Evolutionary conservation across 2,888 invertebrate genomes (phyloP), one percentile per base, ranked within the genome.

Genomic region (Tricholauxania praeusta): DNA sequence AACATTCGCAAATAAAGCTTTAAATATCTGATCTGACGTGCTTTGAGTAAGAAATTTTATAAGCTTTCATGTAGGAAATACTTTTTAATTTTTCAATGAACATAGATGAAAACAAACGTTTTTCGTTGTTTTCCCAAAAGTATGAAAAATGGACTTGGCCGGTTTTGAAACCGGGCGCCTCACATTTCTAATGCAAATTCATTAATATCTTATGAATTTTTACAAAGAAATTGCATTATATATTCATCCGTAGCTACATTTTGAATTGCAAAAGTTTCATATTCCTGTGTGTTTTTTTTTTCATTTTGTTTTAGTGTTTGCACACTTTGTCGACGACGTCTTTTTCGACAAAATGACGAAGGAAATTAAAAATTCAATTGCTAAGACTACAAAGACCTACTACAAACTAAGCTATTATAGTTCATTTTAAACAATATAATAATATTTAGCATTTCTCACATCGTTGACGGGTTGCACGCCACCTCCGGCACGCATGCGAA

Each of bases 381-480:
- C 70, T 70, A 70, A 63, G 52, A 62, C 70, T 70, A 70, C 62
- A 70, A 53, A 70, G 52, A 70, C 19, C 63, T 70, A 70, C 53
- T 70, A 70, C 53, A 70, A 70, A 53, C 70, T 70, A 70, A 49
- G 32, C 66, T 62, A 72, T 64, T 65, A 57, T 57, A 59, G 51
- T 62, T 51, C 55, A 12, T 52, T 79, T 79, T 86, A 87, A 80
- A 87, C 86, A 79, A 86, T 84, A 84, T 84, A 85, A 82, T 87
- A 87, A 87, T 87, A 87, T 87, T 87, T 87, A 79, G 85, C 84
- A 82, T 86, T 87, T 82, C 87, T 83, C 80, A 87, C 84, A 80
- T 87, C 87, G 75, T 82, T 82, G 60, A 84, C 85, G 77, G 83
- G 81, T 76, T 85, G 86, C 55, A 85, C 80, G 59, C 81, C 82